Base-by-base conservation (phyloP, 2,113 vertebrate genomes). In the Pelecanus crispus region DNA sequence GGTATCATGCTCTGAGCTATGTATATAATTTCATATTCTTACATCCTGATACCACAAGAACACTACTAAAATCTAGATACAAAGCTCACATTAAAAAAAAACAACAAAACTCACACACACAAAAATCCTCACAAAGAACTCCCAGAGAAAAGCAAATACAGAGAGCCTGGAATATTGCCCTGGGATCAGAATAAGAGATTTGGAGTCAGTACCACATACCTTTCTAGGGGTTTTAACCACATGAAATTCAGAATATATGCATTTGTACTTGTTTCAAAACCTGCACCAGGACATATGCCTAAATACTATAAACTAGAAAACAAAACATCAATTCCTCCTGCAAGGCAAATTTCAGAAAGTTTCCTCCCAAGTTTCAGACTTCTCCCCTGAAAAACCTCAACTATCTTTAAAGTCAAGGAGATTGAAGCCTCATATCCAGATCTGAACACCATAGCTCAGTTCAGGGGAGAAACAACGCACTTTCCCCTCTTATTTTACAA, bases 301-400 rank as follows among this genome's bases (percentile, higher is more conserved):
- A 62, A 49, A 15, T 70, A 49, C 29, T 31, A 28, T 21, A 50
- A 85, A 31, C 6, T 28, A 71, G 32, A 56, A 74, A 55, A 59
- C 13, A 70, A 53, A 53, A 17, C 5, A 66, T 40, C 17, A 71
- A 13, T 44, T 72, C 32, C 32, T 70, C 22, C 52, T 49, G 14
- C 36, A 36, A 26, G 24, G 14, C 21, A 81, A 36, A 42, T 63
- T 50, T 75, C 44, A 59, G 50, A 73, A 29, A n/a, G 5, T 42
- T 31, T 78, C 52, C 26, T 68, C 25, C 31, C 2, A 1, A n/a
- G 11, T 8, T 50, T n/a, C 42, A 56, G 13, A 25, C 18, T 36
- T 50, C 9, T 25, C 21, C 28, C 17, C 5, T 4, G 13, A 24
- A 71, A 63, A 0, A 2, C 3, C 13, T n/a, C 32, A 36, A 9